Evolutionary conservation across 2,888 invertebrate species (phyloP).

Genomic region (Globia sparganii): DNA sequence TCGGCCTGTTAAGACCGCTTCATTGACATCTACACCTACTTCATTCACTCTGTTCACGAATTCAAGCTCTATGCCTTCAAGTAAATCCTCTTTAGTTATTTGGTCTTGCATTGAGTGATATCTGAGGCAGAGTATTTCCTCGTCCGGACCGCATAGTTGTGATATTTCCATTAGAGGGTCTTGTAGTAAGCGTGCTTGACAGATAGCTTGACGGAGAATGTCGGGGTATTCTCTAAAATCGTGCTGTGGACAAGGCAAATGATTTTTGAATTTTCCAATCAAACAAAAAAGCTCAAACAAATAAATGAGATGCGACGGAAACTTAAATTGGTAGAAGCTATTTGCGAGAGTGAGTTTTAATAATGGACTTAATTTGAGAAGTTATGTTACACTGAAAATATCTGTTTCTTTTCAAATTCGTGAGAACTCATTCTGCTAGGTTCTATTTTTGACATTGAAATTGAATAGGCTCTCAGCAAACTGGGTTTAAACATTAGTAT

Average conservation of each 20-base stretch:
- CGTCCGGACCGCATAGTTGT: slow-evolving; percentile 98
- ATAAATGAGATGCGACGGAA: background rate
- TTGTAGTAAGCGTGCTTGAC: slow-evolving; percentile 97
- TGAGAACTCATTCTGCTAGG: background rate
- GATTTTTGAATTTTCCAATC: background rate
- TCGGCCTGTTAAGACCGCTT: slow-evolving; percentile 96
- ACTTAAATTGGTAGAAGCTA: background rate
- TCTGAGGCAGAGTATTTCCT: slow-evolving; percentile 98
- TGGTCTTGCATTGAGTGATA: slow-evolving; percentile 97
- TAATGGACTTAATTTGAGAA: background rate
- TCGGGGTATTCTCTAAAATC: slow-evolving; percentile 98
- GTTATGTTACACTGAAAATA: background rate
- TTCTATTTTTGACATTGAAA: background rate
- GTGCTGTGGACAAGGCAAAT: slow-evolving; percentile 79
- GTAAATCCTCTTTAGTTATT: slow-evolving; percentile 95
- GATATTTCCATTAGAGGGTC: slow-evolving; percentile 99
- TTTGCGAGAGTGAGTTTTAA: background rate
- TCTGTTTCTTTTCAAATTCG: background rate
- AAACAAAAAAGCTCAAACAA: background rate
- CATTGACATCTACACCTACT: slow-evolving; percentile 99
- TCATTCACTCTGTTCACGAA: slow-evolving; percentile 99
- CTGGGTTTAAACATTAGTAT: background rate
- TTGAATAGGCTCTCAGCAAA: background rate
- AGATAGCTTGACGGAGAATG: slow-evolving; percentile 97
- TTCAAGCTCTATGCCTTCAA: slow-evolving; percentile 96